A percentile compares a stretch with the other conserved stretches of the same genome.
phyloP scores from a whole-genome alignment of 2,797 vertebrate species.

The Phalloptychus januarius region DNA sequence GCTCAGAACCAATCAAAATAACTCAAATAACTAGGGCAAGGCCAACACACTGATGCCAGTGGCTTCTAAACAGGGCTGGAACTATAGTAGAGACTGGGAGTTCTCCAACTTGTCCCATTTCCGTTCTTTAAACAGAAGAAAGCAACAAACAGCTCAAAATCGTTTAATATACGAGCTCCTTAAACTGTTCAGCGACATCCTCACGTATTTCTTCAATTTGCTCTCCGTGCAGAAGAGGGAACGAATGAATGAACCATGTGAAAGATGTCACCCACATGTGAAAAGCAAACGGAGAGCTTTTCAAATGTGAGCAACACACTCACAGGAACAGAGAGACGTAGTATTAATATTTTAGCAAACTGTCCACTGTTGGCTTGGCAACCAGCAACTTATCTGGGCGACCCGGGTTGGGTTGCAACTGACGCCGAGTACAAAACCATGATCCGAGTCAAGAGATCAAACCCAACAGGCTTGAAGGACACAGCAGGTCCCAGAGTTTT shows the following conservation, averaged over 20 bases:
- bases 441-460: slow-evolving; percentile 62
- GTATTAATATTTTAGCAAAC: slow-evolving; percentile 82
- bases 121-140: background rate
- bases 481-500: background rate
- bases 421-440: slow-evolving; percentile 26
- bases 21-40: slow-evolving; percentile 50
- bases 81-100: background rate
- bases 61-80: slow-evolving; percentile 22
- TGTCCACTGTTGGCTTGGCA: slow-evolving; percentile 75
- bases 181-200: background rate
- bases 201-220: slow-evolving; percentile 22
- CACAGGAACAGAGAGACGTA: slow-evolving; percentile 20
- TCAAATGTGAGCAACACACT: too few relatives aligned
- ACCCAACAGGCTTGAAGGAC: background rate
- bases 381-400: slow-evolving; percentile 77
- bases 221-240: slow-evolving; percentile 14
- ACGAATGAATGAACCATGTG: slow-evolving; percentile 44
- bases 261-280: slow-evolving; percentile 34
- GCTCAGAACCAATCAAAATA: slow-evolving; percentile 48
- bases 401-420: slow-evolving; percentile 71
- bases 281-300: slow-evolving; percentile 68
- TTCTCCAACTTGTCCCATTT: background rate
- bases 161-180: background rate
- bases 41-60: slow-evolving; percentile 21
- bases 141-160: background rate